Percentiles rank a stretch among this genome's conserved stretches.
Conservation (phyloP, 1,140 invertebrate genomes). For the Harlomillsia oculata region DNA sequence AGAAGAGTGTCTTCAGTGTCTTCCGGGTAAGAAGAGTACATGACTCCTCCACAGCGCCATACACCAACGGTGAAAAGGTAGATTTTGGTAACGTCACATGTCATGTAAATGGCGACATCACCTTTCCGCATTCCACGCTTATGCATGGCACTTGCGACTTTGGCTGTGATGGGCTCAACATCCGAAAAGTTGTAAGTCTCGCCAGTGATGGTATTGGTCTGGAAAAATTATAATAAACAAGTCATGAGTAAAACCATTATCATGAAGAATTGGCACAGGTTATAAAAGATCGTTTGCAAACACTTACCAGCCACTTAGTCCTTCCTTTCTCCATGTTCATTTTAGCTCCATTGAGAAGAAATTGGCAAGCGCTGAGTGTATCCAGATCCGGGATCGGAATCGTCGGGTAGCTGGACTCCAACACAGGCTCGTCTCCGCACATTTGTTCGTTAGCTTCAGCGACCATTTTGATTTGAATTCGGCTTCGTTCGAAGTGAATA, state of each 20-base stretch:
- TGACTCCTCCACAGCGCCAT: constrained; percentile 28
- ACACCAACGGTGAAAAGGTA: constrained; percentile 27
- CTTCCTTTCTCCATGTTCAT: constrained; percentile 16
- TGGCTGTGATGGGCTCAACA: constrained; percentile 22
- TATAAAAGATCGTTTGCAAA: not conserved
- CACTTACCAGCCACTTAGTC: constrained; percentile 33
- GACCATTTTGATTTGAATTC: constrained; percentile 11
- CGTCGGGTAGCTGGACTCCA: constrained; percentile 19
- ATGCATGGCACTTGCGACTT: constrained; percentile 26
- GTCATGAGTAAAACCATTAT: not conserved
- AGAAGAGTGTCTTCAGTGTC: constrained; percentile 30
- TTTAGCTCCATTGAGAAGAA: constrained; percentile 18
- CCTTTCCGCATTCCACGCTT: constrained; percentile 33
- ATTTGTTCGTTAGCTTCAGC: not conserved
- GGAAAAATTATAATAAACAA: not conserved
- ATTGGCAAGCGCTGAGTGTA: constrained; percentile 23
- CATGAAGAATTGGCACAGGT: not conserved
- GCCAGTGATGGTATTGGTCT: constrained; percentile 31
- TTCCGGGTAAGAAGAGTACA: constrained; percentile 33
- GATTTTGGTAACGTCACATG: constrained; percentile 29
- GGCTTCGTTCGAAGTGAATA: no score
- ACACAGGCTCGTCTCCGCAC: constrained; percentile 13
- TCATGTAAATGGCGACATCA: constrained; percentile 31
- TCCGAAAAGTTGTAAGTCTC: constrained; percentile 25
- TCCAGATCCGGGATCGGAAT: constrained; percentile 22